Conservation (phyloP, 2,888 invertebrate genomes). For the Trisateles emortualis region DNA sequence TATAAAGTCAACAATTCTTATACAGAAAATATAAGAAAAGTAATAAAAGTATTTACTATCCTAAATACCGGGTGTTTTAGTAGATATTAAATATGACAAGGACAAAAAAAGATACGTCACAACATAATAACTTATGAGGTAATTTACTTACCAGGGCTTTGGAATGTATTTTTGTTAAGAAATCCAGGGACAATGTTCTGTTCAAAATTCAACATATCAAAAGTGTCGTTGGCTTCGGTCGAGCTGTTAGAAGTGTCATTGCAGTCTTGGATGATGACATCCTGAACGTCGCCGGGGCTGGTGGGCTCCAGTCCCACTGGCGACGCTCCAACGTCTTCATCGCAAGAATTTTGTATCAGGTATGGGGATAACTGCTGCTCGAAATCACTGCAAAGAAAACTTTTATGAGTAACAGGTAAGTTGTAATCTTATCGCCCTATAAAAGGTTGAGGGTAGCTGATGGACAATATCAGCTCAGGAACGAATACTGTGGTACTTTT, state of each 20-base stretch:
- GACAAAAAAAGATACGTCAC: background rate
- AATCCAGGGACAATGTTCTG: slow-evolving; percentile 81
- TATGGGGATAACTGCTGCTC: slow-evolving; percentile 88
- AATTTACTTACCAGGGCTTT: slow-evolving; percentile 60
- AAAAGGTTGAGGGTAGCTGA: too few species aligned
- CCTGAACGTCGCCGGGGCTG: slow-evolving; percentile 66
- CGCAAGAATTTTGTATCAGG: slow-evolving; percentile 80
- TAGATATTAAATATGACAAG: background rate
- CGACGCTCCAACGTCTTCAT: slow-evolving; percentile 64
- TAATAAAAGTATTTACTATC: too few species aligned
- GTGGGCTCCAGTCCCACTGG: slow-evolving; percentile 61
- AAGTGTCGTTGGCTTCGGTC: slow-evolving; percentile 63
- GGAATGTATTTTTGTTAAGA: slow-evolving; percentile 80
- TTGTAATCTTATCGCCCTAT: too few species aligned
- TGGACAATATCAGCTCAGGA: too few species aligned
- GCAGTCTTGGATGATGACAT: slow-evolving; percentile 71
- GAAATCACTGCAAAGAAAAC: slow-evolving; percentile 71
- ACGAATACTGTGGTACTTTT: too few species aligned
- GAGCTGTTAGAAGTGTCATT: slow-evolving; percentile 66
- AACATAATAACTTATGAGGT: background rate
- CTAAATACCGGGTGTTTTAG: background rate
- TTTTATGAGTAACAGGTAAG: background rate
- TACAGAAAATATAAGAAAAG: too few species aligned
- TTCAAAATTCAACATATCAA: slow-evolving; percentile 78
- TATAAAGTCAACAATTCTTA: too few species aligned